Percentiles rank a stretch among this genome's conserved stretches.
Conservation (phyloP, 1,140 invertebrate genomes). For the Aphaenogaster floridana region DNA sequence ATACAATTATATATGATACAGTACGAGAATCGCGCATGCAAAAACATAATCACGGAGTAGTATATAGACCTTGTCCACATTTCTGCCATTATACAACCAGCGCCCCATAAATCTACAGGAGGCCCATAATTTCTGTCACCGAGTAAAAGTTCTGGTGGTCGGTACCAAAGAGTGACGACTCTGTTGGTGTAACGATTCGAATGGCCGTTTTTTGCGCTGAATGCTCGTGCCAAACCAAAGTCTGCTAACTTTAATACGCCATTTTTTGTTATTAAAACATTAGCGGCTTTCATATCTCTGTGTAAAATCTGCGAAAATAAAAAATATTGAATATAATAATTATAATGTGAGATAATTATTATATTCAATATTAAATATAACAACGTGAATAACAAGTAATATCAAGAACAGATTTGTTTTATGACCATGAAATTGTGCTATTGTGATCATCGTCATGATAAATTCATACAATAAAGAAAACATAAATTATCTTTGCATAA, state of each 20-base stretch:
- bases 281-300: conserved; percentile 99
- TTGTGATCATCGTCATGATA: not conserved
- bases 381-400: not conserved
- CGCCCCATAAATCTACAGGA: conserved; percentile 99
- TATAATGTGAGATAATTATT: not conserved
- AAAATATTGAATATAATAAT: not conserved
- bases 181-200: conserved; percentile 98
- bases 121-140: conserved; percentile 98
- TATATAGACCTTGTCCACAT: conserved; percentile 97
- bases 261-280: conserved; percentile 98
- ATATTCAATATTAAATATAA: too few relatives aligned
- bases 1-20: not conserved
- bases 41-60: conserved; percentile 46
- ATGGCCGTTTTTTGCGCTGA: conserved; percentile 95
- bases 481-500: not conserved
- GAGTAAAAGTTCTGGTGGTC: conserved; percentile 95
- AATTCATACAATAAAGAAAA: not conserved
- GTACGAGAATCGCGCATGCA: not conserved
- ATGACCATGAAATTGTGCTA: not conserved
- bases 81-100: conserved; percentile 99
- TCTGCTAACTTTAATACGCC: conserved; percentile 98
- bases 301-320: conserved; percentile 91
- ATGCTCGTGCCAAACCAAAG: conserved; percentile 96
- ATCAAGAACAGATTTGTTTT: not conserved
- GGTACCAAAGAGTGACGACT: conserved; percentile 99